Percentiles rank a stretch among this genome's conserved stretches.
These are phyloP conservation scores for Pipistrellus pygmaeus DNA, from an alignment of 2,797 vertebrate species.

Conservation along the genomic window DNA sequence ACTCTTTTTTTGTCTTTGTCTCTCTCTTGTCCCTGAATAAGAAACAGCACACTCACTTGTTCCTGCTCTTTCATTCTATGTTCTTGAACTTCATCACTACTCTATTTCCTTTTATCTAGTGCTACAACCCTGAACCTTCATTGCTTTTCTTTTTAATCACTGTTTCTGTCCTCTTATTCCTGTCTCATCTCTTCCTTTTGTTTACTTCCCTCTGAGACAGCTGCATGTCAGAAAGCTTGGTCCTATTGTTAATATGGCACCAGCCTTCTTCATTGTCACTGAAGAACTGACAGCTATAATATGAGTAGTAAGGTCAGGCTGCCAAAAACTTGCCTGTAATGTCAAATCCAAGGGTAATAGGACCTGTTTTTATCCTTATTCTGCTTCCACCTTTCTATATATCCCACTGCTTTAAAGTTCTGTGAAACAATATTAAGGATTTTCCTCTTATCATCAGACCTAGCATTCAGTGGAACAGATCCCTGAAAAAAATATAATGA, in stretches of 20 bases:
- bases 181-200: background rate
- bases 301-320: background rate
- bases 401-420: slow-evolving; percentile 46
- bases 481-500: slow-evolving; percentile 53
- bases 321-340: background rate
- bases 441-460: slow-evolving; percentile 44
- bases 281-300: background rate
- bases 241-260: background rate
- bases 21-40: background rate
- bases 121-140: rapidly evolving
- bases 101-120: background rate
- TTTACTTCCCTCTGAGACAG: background rate
- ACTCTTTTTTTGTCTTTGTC: background rate
- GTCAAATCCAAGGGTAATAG: background rate
- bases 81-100: background rate
- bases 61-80: background rate
- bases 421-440: slow-evolving; percentile 55
- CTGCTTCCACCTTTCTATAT: slow-evolving; percentile 5
- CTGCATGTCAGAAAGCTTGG: rapidly evolving
- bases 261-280: background rate
- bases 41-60: background rate
- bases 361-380: background rate
- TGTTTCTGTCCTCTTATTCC: background rate
- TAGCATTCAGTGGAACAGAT: slow-evolving; percentile 34
- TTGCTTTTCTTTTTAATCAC: background rate